These are phyloP conservation scores for Dryococelus australis DNA, from an alignment of 2,888 invertebrate genomes.

Conservation along the genomic window DNA sequence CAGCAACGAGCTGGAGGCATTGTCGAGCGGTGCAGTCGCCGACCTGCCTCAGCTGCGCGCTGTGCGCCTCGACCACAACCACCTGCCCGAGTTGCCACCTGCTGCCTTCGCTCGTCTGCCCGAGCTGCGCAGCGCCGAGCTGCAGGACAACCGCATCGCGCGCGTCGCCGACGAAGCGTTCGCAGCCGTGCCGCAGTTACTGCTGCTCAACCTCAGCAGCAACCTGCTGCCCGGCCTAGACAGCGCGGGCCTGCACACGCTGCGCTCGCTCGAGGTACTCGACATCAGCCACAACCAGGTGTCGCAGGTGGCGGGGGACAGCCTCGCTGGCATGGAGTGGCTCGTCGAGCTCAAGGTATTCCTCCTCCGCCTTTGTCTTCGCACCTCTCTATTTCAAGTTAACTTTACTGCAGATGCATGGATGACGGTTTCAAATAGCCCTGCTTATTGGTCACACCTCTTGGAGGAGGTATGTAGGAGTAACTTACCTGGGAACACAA, in stretches of 20 bases:
- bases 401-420: no score
- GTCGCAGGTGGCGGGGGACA: slow-evolving; percentile 68
- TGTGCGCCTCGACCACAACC: slow-evolving; percentile 66
- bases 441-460: no score
- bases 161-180: slow-evolving; percentile 79
- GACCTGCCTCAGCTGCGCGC: slow-evolving; percentile 74
- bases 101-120: slow-evolving; percentile 79
- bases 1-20: slow-evolving; percentile 77
- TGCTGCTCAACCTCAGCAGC: slow-evolving; percentile 83
- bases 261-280: slow-evolving; percentile 82
- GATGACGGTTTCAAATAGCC: no score
- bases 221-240: slow-evolving; percentile 80
- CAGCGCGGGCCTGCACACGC: slow-evolving; percentile 74
- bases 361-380: neutral
- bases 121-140: slow-evolving; percentile 74
- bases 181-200: slow-evolving; percentile 76
- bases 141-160: slow-evolving; percentile 80
- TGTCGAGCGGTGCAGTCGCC: slow-evolving; percentile 76
- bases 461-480: no score
- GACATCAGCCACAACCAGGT: slow-evolving; percentile 85
- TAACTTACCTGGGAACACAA: no score
- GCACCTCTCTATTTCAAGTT: no score
- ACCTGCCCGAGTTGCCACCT: slow-evolving; percentile 67
- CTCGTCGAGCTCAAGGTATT: slow-evolving; percentile 78
- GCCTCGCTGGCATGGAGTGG: slow-evolving; percentile 81